Evolutionary conservation across 1,140 invertebrate genomes (phyloP), one percentile per base, ranked within the genome.

Genomic region (fruit fly (Drosophila melanogaster)): DNA sequence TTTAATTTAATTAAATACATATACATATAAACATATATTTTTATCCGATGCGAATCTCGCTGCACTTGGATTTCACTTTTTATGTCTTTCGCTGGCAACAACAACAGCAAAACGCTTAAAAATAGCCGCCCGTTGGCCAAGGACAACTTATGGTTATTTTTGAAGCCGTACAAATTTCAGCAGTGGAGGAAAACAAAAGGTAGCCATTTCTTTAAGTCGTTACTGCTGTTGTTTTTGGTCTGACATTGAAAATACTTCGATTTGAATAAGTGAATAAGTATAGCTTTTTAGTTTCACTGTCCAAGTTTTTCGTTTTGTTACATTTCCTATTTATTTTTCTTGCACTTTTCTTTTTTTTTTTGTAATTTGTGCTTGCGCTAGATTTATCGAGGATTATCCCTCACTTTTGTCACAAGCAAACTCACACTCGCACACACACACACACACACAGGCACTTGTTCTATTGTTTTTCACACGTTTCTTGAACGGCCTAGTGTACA

Each of bases 121-220:
- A 83, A 86, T 77, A 83, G 75, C 51, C 66, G 43, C 54, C 44
- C 57, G 56, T 66, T 65, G 33, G 70, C 46, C 83, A 83, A 79
- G 84, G 79, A 79, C 84, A 89, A 77, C 70, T 89, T 87, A 89
- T 87, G 79, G 75, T 87, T 87, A 87, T 81, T 87, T 86, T 69
- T 73, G 83, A 87, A 87, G 79, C 83, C 83, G 53, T 87, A 87
- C 55, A 70, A 87, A 40, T 49, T 60, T 72, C 56, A 66, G 62
- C 71, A 37, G 22, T 38, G 54, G 37, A 22, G n/a, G 40, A 58
- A 55, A 49, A 57, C 47, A 66, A 76, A 65, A 76, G 72, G 72
- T 66, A 11, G 26, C 44, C n/a, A 33, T 60, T 44, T 37, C 14
- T 50, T 59, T 35, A 64, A 64, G 30, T 56, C 19, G 49, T 71